A percentile compares a stretch with the other conserved stretches of the same genome.
These are phyloP conservation scores for Trichosurus vulpecula DNA, from an alignment of 2,797 vertebrate genomes.

Conservation along the genomic window DNA sequence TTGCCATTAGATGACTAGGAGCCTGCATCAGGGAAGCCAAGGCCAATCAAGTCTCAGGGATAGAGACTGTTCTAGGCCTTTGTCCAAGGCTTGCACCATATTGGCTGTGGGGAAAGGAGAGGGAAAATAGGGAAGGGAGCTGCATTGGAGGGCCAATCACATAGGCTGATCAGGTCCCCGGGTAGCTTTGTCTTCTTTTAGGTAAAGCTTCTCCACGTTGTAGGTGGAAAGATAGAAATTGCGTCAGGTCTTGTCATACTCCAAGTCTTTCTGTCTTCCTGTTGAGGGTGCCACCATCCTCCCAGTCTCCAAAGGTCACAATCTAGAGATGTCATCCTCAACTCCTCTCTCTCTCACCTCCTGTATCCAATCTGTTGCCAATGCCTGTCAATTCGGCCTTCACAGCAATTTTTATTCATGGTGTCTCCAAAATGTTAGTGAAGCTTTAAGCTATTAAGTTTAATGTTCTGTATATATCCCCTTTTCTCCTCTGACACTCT, in stretches of 20 bases:
- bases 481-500: neutral
- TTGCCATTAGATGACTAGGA: neutral
- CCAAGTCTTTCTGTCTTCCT: neutral
- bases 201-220: neutral
- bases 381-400: neutral
- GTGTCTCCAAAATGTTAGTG: neutral
- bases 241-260: neutral
- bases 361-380: neutral
- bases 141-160: neutral
- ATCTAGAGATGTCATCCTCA: neutral
- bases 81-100: neutral
- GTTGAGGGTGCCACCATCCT: neutral
- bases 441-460: neutral
- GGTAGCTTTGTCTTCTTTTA: neutral
- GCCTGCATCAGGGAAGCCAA: neutral
- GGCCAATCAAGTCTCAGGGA: neutral
- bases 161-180: neutral
- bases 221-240: neutral
- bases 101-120: neutral
- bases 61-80: neutral
- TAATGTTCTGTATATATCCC: neutral
- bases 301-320: neutral
- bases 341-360: neutral
- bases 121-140: neutral
- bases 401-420: neutral